Percentiles rank a stretch among this genome's conserved stretches.
Conservation (phyloP, 2,888 invertebrate genomes). For the Philereme transversata region DNA sequence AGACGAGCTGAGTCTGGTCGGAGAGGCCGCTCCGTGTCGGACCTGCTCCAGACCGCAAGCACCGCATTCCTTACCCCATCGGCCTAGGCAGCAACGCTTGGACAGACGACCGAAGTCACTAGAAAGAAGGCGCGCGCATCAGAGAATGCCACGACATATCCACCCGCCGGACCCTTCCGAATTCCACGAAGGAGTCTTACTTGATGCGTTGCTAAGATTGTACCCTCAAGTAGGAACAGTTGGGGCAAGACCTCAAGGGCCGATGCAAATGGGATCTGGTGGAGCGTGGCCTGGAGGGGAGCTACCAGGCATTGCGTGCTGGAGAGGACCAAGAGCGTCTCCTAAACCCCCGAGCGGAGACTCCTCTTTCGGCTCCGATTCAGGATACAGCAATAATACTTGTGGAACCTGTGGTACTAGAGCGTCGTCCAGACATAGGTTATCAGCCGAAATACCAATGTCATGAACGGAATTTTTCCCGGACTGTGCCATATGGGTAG, state of each 20-base stretch:
- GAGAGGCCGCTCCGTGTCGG: constrained; percentile 76
- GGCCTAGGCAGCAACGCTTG: constrained; percentile 84
- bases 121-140: constrained; percentile 78
- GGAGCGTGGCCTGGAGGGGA: constrained; percentile 89
- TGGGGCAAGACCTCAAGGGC: constrained; percentile 78
- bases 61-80: constrained; percentile 81
- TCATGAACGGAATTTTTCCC: constrained; percentile 65
- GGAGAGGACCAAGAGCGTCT: constrained; percentile 80
- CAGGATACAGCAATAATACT: constrained; percentile 93
- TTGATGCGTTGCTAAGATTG: constrained; percentile 88
- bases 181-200: constrained; percentile 91
- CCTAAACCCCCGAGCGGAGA: constrained; percentile 88
- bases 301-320: constrained; percentile 83
- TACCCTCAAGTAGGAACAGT: constrained; percentile 89
- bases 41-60: constrained; percentile 79
- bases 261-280: constrained; percentile 82
- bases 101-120: constrained; percentile 83
- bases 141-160: constrained; percentile 77
- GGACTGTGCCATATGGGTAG: constrained; percentile 37
- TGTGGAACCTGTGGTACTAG: constrained; percentile 88
- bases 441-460: constrained; percentile 80
- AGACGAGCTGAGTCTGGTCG: constrained; percentile 88
- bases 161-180: constrained; percentile 90
- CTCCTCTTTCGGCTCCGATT: constrained; percentile 92
- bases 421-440: constrained; percentile 78